Base-by-base conservation (phyloP, 2,888 invertebrate species). In the Spodoptera exigua region DNA sequence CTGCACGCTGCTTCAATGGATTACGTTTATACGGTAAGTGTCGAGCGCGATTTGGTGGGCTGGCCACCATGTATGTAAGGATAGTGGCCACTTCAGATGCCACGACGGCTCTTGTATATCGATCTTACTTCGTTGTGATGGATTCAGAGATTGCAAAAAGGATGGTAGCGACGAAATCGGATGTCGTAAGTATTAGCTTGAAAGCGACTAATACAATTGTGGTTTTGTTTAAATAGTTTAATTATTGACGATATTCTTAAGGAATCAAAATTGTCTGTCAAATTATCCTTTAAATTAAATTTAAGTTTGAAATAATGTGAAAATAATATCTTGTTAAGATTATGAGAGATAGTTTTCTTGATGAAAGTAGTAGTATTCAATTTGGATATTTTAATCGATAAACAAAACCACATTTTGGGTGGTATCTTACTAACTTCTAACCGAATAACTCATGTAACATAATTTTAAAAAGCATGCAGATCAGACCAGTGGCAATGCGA, bases 401-500 rank as follows among this genome's bases (percentile, higher is more conserved):
- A 69, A 69, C 74, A 67, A 66, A 73, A 74, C 68, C 70, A 77
- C 67, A 58, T 41, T 9, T 2, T 21, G 0, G 35, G 65, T 57
- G 44, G 45, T 54, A 48, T 34, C 17, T 41, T 49, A 61, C 58
- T 65, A 69, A 71, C 56, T 54, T 75, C 71, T 79, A 79, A 82
- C 71, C 58, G 12, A 51, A 57, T 73, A 61, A 64, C 63, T 63
- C 61, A 61, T 77, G 43, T 69, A 59, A 55, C 52, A 56, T 65
- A 58, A 77, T 76, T 83, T 80, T 80, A 61, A 80, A 82, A 91
- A 96, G 96, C 96, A 89, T 97, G 97, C 95, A 90, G 94, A 80
- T 89, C 95, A 72, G 94, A 95, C 82, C 95, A 96, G 87, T 97
- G 97, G 95, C 96, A 96, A 86, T 98, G 98, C 89, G 96, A 96